A percentile compares a stretch with the other conserved stretches of the same genome.
Evolutionary conservation across 2,888 invertebrate genomes (phyloP).

Genomic region (Heliconius ismenius): DNA sequence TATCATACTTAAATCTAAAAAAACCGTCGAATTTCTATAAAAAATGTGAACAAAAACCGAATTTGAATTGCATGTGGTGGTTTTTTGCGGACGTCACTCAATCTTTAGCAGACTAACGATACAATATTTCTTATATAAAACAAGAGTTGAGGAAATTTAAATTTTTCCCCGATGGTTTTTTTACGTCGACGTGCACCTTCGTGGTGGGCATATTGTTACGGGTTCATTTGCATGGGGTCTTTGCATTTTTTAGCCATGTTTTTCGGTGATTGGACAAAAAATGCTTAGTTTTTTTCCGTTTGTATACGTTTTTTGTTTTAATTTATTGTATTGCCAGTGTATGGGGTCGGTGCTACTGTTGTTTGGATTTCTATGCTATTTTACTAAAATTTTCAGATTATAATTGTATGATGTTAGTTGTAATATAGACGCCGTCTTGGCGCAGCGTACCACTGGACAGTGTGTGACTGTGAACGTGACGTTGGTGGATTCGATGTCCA

Average conservation of each 20-base stretch:
- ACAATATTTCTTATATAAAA: slow-evolving; percentile 67
- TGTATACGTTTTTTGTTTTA: slow-evolving; percentile 56
- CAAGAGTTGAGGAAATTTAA: slow-evolving; percentile 62
- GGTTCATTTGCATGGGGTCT: slow-evolving; percentile 73
- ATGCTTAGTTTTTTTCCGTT: slow-evolving; percentile 51
- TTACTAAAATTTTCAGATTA: too few species aligned
- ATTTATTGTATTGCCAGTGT: slow-evolving; percentile 53
- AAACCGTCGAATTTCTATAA: slow-evolving; percentile 65
- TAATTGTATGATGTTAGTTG: too few species aligned
- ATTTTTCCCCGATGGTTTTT: slow-evolving; percentile 61
- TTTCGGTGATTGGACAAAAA: slow-evolving; percentile 71
- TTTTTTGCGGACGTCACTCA: slow-evolving; percentile 63
- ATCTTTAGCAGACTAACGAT: slow-evolving; percentile 72
- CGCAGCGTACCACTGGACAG: too few species aligned
- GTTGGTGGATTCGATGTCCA: too few species aligned
- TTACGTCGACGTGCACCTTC: slow-evolving; percentile 49
- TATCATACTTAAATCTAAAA: slow-evolving; percentile 56
- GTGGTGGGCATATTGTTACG: slow-evolving; percentile 72
- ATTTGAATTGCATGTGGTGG: slow-evolving; percentile 62
- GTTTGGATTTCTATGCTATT: background rate
- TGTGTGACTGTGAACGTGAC: too few species aligned
- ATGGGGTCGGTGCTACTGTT: slow-evolving; percentile 47
- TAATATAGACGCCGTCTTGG: too few species aligned
- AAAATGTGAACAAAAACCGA: slow-evolving; percentile 57
- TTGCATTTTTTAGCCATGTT: slow-evolving; percentile 64